Conservation (phyloP, 2,888 invertebrate species). For the Phoronis australis region DNA sequence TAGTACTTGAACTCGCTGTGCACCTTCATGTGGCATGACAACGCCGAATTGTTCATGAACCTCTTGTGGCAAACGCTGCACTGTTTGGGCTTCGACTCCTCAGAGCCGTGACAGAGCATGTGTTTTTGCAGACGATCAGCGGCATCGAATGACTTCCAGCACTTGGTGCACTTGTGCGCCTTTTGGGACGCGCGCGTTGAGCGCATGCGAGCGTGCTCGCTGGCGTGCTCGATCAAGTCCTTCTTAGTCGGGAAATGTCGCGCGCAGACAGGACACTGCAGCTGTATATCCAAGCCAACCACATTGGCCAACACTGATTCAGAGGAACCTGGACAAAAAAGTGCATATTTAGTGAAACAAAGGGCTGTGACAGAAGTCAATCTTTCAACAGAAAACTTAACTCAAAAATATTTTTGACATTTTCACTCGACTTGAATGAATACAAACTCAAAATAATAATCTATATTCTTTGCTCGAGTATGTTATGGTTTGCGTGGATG, state of each 20-base stretch:
- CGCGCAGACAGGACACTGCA: slow-evolving; percentile 50
- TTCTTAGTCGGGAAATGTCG: slow-evolving; percentile 45
- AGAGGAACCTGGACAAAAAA: too few species aligned
- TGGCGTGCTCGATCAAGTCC: slow-evolving; percentile 56
- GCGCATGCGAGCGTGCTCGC: slow-evolving; percentile 22
- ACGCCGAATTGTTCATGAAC: slow-evolving; percentile 68
- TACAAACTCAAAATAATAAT: too few species aligned
- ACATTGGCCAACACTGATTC: slow-evolving; percentile 7
- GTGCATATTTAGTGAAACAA: too few species aligned
- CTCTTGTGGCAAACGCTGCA: slow-evolving; percentile 55
- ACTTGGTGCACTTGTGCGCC: slow-evolving; percentile 62
- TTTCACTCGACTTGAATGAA: too few species aligned
- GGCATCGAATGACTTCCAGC: slow-evolving; percentile 64
- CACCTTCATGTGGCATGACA: slow-evolving; percentile 68
- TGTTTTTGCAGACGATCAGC: slow-evolving; percentile 63
- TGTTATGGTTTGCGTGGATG: too few species aligned
- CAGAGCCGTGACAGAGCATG: slow-evolving; percentile 63
- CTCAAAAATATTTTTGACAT: too few species aligned
- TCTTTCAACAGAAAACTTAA: too few species aligned
- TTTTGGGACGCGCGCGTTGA: slow-evolving; percentile 45
- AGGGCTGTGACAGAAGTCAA: too few species aligned
- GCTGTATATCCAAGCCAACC: slow-evolving; percentile 13
- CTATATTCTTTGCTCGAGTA: too few species aligned
- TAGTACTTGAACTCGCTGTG: slow-evolving; percentile 63
- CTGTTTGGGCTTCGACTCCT: slow-evolving; percentile 63